These are phyloP conservation scores for Eupithecia vulgata DNA, from an alignment of 2,888 invertebrate genomes.

Conservation along the genomic window DNA sequence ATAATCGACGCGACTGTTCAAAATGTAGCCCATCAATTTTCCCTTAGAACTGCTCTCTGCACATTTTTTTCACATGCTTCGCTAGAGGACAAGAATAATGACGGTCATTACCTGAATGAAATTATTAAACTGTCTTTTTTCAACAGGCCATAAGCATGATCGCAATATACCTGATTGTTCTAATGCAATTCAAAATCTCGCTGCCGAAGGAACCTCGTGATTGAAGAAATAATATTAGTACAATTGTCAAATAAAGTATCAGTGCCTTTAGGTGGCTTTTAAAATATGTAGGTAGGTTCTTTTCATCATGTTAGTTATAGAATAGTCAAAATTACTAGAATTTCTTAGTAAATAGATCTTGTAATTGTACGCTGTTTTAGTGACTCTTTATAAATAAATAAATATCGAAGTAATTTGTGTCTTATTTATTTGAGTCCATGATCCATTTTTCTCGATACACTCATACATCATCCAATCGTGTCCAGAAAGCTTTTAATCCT, in stretches of 20 bases:
- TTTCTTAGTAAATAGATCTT: not conserved
- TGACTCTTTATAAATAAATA: not conserved
- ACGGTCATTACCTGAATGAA: not conserved
- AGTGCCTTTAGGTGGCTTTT: not conserved
- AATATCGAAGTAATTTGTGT: not conserved
- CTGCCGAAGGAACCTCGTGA: not conserved
- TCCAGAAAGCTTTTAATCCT: constrained; percentile 24
- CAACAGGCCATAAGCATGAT: constrained; percentile 86
- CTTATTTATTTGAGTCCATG: constrained; percentile 22
- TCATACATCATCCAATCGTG: constrained; percentile 28
- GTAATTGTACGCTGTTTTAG: not conserved
- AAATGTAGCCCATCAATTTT: no score
- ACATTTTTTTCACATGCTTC: no score
- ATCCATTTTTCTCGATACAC: constrained; percentile 23
- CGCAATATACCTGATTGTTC: constrained; percentile 86
- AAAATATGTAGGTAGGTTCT: not conserved
- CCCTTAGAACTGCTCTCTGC: no score
- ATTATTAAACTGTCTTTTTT: not conserved
- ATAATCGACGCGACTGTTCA: no score
- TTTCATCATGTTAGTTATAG: not conserved
- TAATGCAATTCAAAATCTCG: constrained; percentile 87
- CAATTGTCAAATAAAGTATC: not conserved
- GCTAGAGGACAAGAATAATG: no score
- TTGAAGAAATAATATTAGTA: not conserved
- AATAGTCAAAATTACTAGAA: not conserved